Evolutionary conservation across 2,113 vertebrate genomes (phyloP), one percentile per base, ranked within the genome.

Genomic region (Zosterops hypoxanthus): DNA sequence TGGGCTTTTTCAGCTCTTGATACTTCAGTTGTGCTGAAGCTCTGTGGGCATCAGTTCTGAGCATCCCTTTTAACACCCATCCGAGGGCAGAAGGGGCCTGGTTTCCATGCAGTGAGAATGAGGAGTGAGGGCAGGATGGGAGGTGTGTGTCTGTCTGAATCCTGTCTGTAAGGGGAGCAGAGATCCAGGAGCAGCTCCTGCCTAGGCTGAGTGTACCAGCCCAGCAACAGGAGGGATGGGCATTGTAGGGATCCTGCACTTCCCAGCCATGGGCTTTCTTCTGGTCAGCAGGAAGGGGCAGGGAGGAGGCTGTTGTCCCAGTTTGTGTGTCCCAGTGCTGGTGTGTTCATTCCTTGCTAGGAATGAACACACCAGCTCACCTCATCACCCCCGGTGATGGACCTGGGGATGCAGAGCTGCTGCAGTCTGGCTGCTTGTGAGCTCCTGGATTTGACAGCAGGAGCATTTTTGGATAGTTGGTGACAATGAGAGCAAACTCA

Each of bases 141-240:
- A 12, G 25, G 0, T 15, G n/a, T 18, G 5, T 5, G 24, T 52
- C 1, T 39, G 28, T 42, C 23, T 39, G 17, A 26, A 19, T 50
- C 20, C 28, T 49, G 34, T 13, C 12, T 36, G 0, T 5, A 31
- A 56, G 42, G 49, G 47, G 41, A 31, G n/a, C 25, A 4, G 34
- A 64, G 33, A 6, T 28, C 9, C 22, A 16, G 26, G 21, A 29
- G n/a, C 29, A 81, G 47, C 47, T 25, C 46, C 68, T 25, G 46
- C 3, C 4, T 3, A 26, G 66, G 7, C 11, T 1, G 10, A 5
- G 56, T 7, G 57, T 31, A 28, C 23, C 8, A 57, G 23, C 18
- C 34, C 47, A 34, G 76, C 31, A 1, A 0, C 0, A 0, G 12
- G 14, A 44, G 28, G 19, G 34, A 2, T 6, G 19, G 46, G 13